Percentiles rank a stretch among this genome's conserved stretches.
Conservation (phyloP, 2,797 vertebrate genomes). For the Apogon hyalosoma region DNA sequence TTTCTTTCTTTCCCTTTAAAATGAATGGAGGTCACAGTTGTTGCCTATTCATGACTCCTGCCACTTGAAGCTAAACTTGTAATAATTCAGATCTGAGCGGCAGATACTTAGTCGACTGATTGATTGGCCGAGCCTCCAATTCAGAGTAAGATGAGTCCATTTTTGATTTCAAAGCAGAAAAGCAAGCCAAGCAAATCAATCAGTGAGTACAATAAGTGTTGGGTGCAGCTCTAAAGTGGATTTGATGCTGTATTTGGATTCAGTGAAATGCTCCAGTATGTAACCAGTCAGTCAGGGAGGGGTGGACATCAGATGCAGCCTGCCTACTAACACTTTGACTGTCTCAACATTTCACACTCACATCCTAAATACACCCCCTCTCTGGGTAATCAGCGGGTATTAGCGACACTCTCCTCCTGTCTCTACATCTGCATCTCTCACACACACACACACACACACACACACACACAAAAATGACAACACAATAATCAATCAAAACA, state of each 20-base stretch:
- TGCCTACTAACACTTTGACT: neutral
- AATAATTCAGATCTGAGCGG: too few species aligned
- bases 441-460: conserved; percentile 3
- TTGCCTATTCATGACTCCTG: too few species aligned
- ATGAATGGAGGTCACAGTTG: too few species aligned
- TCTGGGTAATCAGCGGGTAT: conserved; percentile 10
- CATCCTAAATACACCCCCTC: neutral
- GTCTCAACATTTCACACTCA: neutral
- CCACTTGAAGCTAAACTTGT: too few species aligned
- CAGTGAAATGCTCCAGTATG: neutral
- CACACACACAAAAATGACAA: conserved; percentile 30
- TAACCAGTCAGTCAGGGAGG: neutral
- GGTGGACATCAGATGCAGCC: conserved; percentile 5
- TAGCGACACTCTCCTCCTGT: neutral
- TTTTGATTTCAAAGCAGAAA: too few species aligned
- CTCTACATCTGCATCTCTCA: conserved; percentile 7
- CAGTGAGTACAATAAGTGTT: too few species aligned
- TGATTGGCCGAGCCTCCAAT: too few species aligned
- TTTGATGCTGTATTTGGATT: neutral
- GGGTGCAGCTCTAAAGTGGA: too few species aligned
- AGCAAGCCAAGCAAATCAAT: too few species aligned
- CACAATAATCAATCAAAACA: neutral
- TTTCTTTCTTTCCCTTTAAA: too few species aligned
- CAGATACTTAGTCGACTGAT: too few species aligned
- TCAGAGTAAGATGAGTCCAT: too few species aligned